Conservation (phyloP, 2,888 invertebrate species). For the Scaptomyza parva region DNA sequence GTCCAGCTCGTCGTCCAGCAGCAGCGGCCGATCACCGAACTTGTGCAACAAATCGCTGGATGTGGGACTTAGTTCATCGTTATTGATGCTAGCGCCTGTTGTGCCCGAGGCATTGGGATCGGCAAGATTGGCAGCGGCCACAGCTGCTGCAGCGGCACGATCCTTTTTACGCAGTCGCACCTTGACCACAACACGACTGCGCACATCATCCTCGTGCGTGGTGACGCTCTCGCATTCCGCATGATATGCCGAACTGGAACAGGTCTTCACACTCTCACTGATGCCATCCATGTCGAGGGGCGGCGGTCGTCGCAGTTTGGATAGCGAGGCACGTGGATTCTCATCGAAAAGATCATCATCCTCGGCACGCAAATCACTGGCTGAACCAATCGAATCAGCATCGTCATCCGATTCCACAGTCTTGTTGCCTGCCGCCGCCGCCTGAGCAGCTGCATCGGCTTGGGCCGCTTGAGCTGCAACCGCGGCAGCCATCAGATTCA, state of each 20-base stretch:
- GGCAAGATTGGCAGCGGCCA: slow-evolving; percentile 30
- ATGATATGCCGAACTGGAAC: slow-evolving; percentile 89
- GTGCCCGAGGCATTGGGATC: slow-evolving; percentile 30
- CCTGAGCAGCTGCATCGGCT: slow-evolving; percentile 39
- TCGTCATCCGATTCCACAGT: slow-evolving; percentile 85
- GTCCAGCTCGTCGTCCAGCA: slow-evolving; percentile 92
- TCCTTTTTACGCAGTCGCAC: slow-evolving; percentile 85
- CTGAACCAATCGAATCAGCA: slow-evolving; percentile 90
- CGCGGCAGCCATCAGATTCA: slow-evolving; percentile 73
- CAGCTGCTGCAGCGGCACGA: slow-evolving; percentile 75
- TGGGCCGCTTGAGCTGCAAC: slow-evolving; percentile 70
- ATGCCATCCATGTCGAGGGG: slow-evolving; percentile 86
- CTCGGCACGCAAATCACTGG: slow-evolving; percentile 88
- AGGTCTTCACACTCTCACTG: slow-evolving; percentile 88
- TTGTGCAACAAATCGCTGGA: slow-evolving; percentile 89
- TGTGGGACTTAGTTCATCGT: slow-evolving; percentile 84
- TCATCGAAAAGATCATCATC: slow-evolving; percentile 85
- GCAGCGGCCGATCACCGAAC: slow-evolving; percentile 90
- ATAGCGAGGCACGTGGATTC: slow-evolving; percentile 79
- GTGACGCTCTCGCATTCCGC: slow-evolving; percentile 90
- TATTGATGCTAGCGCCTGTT: slow-evolving; percentile 20
- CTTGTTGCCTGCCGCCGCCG: slow-evolving; percentile 44
- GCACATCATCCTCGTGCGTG: slow-evolving; percentile 87
- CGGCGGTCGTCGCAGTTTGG: slow-evolving; percentile 79
- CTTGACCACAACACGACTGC: slow-evolving; percentile 85